phyloP scores from a whole-genome alignment of 1,140 invertebrate genomes.

The Carcinoscorpius rotundicauda region DNA sequence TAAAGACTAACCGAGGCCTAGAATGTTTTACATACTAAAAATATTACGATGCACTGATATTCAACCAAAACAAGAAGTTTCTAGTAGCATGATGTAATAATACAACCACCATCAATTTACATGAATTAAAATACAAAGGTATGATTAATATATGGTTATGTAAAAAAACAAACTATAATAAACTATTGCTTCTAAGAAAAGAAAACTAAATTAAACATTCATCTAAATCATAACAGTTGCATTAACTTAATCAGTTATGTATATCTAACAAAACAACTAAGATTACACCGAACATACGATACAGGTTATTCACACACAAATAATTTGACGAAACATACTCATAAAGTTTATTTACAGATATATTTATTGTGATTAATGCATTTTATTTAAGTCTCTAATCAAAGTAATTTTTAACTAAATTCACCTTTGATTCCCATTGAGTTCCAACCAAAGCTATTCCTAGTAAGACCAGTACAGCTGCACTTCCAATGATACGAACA shows the following conservation, averaged over 20 bases:
- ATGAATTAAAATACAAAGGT: no score
- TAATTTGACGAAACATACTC: neutral
- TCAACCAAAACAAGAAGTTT: no score
- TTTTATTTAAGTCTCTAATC: neutral
- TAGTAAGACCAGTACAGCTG: conserved; percentile 47
- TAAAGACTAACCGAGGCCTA: no score
- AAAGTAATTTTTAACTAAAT: neutral
- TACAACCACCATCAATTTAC: no score
- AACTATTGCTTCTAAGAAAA: no score
- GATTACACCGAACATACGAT: neutral
- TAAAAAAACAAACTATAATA: no score
- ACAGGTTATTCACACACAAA: neutral
- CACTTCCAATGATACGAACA: conserved; percentile 43
- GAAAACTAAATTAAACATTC: no score
- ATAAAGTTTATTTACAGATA: neutral
- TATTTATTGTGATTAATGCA: neutral
- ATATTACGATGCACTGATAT: no score
- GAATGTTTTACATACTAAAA: no score
- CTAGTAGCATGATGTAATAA: no score
- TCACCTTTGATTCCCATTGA: conserved; percentile 37
- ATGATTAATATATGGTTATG: no score
- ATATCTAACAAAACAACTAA: neutral
- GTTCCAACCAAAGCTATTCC: conserved; percentile 78
- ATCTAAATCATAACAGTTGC: neutral
- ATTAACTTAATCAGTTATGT: neutral